A percentile compares a stretch with the other conserved stretches of the same genome.
phyloP scores from a whole-genome alignment of 2,797 vertebrate genomes.

The Scomberomorus guttatus region DNA sequence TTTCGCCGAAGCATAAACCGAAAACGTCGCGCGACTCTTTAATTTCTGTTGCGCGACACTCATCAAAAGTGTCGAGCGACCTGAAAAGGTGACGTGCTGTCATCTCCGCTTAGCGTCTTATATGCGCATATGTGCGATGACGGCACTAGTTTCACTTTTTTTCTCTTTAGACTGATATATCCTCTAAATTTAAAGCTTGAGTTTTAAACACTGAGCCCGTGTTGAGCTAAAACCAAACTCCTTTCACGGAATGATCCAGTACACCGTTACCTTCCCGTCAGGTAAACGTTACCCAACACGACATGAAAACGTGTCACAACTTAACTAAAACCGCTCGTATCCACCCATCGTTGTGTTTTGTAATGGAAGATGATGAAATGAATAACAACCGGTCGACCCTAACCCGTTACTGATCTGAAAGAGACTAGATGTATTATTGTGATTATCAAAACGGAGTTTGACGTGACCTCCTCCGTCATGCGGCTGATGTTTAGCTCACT shows the following conservation, averaged over 20 bases:
- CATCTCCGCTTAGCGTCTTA: not conserved
- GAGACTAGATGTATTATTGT: fast-evolving
- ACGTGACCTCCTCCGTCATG: slow-evolving; percentile 25
- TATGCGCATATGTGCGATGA: not conserved
- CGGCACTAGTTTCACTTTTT: too few species aligned
- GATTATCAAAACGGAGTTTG: slow-evolving; percentile 1
- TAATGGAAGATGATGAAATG: fast-evolving
- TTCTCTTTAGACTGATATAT: too few species aligned
- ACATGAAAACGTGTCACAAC: not conserved
- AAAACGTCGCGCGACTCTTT: too few species aligned
- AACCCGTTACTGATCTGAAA: not conserved
- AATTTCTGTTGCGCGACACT: too few species aligned
- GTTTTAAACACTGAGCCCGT: not conserved
- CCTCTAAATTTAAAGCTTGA: not conserved
- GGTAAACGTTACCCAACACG: not conserved
- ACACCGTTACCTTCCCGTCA: not conserved
- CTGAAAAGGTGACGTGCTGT: not conserved
- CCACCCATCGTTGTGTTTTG: not conserved
- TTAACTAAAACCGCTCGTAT: fast-evolving
- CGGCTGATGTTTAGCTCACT: slow-evolving; percentile 27
- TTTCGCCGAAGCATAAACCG: too few species aligned
- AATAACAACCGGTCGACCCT: fast-evolving
- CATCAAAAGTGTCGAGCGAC: too few species aligned
- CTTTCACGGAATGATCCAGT: slow-evolving; percentile 10
- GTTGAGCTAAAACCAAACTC: not conserved